A percentile compares a stretch with the other conserved stretches of the same genome.
phyloP scores from a whole-genome alignment of 2,888 invertebrate genomes.

The Malachius bipustulatus region DNA sequence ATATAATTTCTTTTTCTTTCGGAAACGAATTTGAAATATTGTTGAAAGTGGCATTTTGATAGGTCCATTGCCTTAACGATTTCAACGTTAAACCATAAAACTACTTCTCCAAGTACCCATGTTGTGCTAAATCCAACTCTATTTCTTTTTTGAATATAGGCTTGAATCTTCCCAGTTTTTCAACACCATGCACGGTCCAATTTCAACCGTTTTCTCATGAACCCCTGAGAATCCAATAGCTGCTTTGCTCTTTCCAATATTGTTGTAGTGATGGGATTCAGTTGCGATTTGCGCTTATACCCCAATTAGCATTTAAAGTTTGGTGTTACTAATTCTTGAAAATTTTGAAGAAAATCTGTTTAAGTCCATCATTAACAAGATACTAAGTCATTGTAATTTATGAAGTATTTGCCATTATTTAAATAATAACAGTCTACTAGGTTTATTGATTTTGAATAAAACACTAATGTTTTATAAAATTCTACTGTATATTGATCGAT shows the following conservation, averaged over 20 bases:
- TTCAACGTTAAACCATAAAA: constrained; percentile 3
- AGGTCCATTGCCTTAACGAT: constrained; percentile 1
- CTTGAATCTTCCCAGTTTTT: constrained; percentile 3
- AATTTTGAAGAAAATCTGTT: too few species aligned
- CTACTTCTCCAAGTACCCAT: not conserved
- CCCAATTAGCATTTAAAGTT: too few species aligned
- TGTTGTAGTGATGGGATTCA: not conserved
- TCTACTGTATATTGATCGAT: too few species aligned
- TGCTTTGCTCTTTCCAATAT: not conserved
- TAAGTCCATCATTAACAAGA: too few species aligned
- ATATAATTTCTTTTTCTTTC: not conserved
- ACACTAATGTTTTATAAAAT: too few species aligned
- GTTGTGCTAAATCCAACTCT: not conserved
- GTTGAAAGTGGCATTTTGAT: not conserved
- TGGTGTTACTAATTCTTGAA: too few species aligned
- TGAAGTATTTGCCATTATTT: too few species aligned
- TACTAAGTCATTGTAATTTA: too few species aligned
- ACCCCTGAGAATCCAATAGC: constrained; percentile 1
- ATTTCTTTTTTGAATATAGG: not conserved
- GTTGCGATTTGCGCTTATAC: too few species aligned
- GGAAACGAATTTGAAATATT: constrained; percentile 3
- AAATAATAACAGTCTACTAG: too few species aligned
- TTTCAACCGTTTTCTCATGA: not conserved
- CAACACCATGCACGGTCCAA: constrained; percentile 2
- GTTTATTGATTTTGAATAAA: too few species aligned